Evolutionary conservation across 2,797 vertebrate species (phyloP), one percentile per base, ranked within the genome.

Genomic region (Pteronotus mesoamericanus): DNA sequence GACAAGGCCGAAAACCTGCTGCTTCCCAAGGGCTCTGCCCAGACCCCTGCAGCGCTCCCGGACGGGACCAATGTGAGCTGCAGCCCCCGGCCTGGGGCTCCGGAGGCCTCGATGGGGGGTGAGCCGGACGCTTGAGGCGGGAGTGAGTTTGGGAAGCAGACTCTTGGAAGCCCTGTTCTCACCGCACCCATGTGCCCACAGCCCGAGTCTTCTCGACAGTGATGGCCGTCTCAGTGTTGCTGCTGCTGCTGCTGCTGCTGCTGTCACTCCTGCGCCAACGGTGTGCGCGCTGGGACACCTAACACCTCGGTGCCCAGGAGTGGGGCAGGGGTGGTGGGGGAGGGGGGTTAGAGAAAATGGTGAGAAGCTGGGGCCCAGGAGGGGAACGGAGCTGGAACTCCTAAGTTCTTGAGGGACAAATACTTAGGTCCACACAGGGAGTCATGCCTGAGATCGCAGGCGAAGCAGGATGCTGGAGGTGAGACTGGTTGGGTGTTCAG

Each of bases 191-290:
- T 94, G 89, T 95, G 92, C 77, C 94, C 46, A 18, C 97, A 98
- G 98, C 96, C 78, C 97, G 96, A 71, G 93, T 98, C 86, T 96
- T 98, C 97, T 97, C 96, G 9, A 80, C 96, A 0, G 97, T 97
- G 92, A 97, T 86, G 8, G 96, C 96, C 32, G 34, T 95, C 64
- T 97, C 95, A 0, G 72, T 97, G 94, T 77, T 98, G 78, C 95
- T 97, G 66, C 91, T 98, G 80, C 71, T 92, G 77, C 26, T 59
- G 29, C 53, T 89, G 89, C 57, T 98, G 85, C 79, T 98, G 34
- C 92, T 98, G 96, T 94, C 90, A 2, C 95, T 97, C 75, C 96
- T 97, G 92, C 96, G 97, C 84, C 97, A 94, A 96, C 97, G 98
- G 98, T 98, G 97, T 85, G 97, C 71, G 66, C n/a, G 18, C 95